phyloP scores from a whole-genome alignment of 2,888 invertebrate species.

The Prosapia bicincta region DNA sequence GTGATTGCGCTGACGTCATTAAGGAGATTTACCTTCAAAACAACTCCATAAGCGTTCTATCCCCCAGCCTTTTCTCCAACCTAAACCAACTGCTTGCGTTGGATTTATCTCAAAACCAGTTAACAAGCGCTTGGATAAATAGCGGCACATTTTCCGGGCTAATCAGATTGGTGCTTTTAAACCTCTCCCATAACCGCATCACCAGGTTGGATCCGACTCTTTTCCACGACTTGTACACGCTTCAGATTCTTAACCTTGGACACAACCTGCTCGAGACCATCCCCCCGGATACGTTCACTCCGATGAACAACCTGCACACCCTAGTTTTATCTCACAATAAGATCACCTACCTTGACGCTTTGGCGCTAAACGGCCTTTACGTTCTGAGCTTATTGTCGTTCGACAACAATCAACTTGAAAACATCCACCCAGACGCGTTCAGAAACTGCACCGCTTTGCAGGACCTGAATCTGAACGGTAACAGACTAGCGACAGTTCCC shows the following conservation, averaged over 20 bases:
- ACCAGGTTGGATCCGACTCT: constrained; percentile 76
- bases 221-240: constrained; percentile 80
- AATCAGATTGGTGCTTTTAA: constrained; percentile 81
- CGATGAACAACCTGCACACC: constrained; percentile 90
- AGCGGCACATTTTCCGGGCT: constrained; percentile 81
- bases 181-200: constrained; percentile 81
- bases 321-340: constrained; percentile 82
- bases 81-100: constrained; percentile 75
- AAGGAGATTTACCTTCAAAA: constrained; percentile 89
- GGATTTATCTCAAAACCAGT: constrained; percentile 81
- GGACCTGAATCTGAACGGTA: constrained; percentile 86
- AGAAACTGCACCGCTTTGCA: constrained; percentile 86
- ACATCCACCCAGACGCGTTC: constrained; percentile 83
- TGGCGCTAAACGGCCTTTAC: constrained; percentile 82
- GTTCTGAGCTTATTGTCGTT: constrained; percentile 80
- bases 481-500: constrained; percentile 76
- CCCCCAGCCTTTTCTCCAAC: constrained; percentile 82
- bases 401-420: constrained; percentile 80
- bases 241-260: constrained; percentile 81
- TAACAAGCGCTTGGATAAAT: constrained; percentile 84
- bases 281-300: constrained; percentile 82
- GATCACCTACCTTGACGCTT: constrained; percentile 78
- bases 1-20: constrained; percentile 71
- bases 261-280: constrained; percentile 80
- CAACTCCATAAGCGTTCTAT: constrained; percentile 83